These are phyloP conservation scores for Drosophila rufa DNA, from an alignment of 1,140 invertebrate genomes.

Conservation along the genomic window DNA sequence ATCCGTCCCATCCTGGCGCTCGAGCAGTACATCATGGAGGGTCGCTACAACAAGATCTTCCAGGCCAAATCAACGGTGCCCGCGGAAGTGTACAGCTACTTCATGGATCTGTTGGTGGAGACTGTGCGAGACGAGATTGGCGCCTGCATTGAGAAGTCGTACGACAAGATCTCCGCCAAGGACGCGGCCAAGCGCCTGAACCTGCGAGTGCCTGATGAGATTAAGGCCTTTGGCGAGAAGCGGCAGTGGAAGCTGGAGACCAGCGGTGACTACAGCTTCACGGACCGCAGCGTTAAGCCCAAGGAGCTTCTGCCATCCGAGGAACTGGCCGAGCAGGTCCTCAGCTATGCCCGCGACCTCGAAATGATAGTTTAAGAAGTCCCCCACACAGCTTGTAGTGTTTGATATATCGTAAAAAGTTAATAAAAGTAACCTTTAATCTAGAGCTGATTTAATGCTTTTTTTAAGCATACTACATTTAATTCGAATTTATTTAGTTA, in stretches of 20 bases:
- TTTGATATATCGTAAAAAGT: slow-evolving; percentile 30
- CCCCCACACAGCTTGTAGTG: slow-evolving; percentile 4
- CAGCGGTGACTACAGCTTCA: slow-evolving; percentile 94
- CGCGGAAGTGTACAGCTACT: slow-evolving; percentile 97
- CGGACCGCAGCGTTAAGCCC: slow-evolving; percentile 89
- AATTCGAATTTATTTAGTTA: neutral
- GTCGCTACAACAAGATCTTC: slow-evolving; percentile 97
- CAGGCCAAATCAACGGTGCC: slow-evolving; percentile 94
- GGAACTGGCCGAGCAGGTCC: slow-evolving; percentile 95
- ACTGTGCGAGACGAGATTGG: slow-evolving; percentile 99
- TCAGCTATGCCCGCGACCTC: slow-evolving; percentile 98
- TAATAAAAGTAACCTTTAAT: slow-evolving; percentile 39
- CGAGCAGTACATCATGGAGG: slow-evolving; percentile 99
- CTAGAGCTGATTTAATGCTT: neutral
- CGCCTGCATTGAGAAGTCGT: slow-evolving; percentile 98
- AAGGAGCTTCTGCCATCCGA: slow-evolving; percentile 94
- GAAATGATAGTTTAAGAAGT: slow-evolving; percentile 99
- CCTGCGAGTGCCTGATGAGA: slow-evolving; percentile 90
- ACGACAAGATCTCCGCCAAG: slow-evolving; percentile 94
- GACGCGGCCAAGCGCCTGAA: slow-evolving; percentile 97
- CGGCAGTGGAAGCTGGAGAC: slow-evolving; percentile 92
- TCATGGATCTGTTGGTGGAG: slow-evolving; percentile 98
- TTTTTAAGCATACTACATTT: too few species aligned
- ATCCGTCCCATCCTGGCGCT: slow-evolving; percentile 97
- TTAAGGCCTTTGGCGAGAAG: slow-evolving; percentile 93